Percentiles rank a stretch among this genome's conserved stretches.
These are phyloP conservation scores for Galaxias olidus DNA, from an alignment of 2,797 vertebrate genomes.

Conservation along the genomic window DNA sequence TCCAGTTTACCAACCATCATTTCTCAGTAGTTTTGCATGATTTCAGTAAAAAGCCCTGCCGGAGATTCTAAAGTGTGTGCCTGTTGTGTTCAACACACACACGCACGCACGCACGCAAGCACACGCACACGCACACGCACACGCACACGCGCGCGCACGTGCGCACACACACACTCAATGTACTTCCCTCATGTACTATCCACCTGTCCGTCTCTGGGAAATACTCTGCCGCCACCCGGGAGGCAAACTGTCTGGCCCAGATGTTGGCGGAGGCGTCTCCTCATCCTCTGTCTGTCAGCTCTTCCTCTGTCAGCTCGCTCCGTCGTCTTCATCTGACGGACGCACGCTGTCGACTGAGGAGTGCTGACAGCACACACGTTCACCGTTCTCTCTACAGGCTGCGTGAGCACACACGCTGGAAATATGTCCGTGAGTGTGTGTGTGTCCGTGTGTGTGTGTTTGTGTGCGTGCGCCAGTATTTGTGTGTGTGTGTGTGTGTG, in stretches of 20 bases:
- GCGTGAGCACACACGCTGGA: no score
- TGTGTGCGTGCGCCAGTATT: not conserved
- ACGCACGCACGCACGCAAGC: no score
- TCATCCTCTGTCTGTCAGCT: no score
- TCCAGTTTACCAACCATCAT: no score
- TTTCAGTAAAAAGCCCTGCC: no score
- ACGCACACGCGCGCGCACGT: not conserved
- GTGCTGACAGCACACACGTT: slow-evolving; percentile 36
- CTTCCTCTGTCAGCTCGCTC: slow-evolving; percentile 11
- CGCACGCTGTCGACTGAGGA: slow-evolving; percentile 51
- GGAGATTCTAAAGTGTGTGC: no score
- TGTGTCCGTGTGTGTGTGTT: not conserved
- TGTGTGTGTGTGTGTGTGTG: not conserved
- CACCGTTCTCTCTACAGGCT: slow-evolving; percentile 24
- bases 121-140: no score
- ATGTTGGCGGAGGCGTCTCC: no score
- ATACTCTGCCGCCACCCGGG: no score
- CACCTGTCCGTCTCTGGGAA: slow-evolving; percentile 9
- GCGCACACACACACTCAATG: not conserved
- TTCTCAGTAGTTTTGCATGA: no score
- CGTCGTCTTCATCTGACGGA: slow-evolving; percentile 61
- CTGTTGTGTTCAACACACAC: not conserved
- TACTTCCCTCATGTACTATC: slow-evolving; percentile 22
- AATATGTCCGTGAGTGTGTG: not conserved
- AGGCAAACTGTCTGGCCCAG: no score